Evolutionary conservation across 2,113 vertebrate genomes (phyloP).

Genomic region (Zosterops pallidus): DNA sequence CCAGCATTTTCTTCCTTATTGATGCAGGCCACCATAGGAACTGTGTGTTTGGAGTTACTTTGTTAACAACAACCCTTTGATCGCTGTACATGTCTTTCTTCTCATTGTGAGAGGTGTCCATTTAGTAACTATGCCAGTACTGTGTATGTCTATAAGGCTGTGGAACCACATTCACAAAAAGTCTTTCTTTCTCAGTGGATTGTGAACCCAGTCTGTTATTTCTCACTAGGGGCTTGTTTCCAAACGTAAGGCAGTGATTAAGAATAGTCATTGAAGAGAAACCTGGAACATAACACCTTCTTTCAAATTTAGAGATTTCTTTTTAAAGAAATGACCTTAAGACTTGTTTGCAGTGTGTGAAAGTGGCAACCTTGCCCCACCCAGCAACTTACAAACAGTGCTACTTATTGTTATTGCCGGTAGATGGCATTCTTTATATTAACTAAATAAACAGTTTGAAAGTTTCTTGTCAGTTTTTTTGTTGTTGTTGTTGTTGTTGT

Average conservation of each 20-base stretch:
- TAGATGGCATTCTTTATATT: slow-evolving; percentile 63
- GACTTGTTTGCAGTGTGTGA: background rate
- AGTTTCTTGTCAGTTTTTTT: background rate
- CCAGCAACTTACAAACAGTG: background rate
- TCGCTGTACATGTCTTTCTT: background rate
- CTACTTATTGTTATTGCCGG: slow-evolving; percentile 17
- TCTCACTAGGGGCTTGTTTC: background rate
- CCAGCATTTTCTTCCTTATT: background rate
- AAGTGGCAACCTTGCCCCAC: background rate
- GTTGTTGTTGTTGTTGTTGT: no score
- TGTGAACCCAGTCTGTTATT: background rate
- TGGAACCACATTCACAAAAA: background rate
- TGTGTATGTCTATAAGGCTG: background rate
- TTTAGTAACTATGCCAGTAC: background rate
- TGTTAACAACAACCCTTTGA: background rate
- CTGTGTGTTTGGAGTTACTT: background rate
- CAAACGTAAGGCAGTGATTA: background rate
- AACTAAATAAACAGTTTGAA: background rate
- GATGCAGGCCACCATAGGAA: background rate
- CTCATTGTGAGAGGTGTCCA: background rate
- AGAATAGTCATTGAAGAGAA: background rate
- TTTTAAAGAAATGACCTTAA: background rate
- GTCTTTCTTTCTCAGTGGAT: background rate
- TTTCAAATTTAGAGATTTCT: background rate
- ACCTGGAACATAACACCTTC: background rate